phyloP scores from a whole-genome alignment of 2,113 vertebrate species.

The Grus americana region DNA sequence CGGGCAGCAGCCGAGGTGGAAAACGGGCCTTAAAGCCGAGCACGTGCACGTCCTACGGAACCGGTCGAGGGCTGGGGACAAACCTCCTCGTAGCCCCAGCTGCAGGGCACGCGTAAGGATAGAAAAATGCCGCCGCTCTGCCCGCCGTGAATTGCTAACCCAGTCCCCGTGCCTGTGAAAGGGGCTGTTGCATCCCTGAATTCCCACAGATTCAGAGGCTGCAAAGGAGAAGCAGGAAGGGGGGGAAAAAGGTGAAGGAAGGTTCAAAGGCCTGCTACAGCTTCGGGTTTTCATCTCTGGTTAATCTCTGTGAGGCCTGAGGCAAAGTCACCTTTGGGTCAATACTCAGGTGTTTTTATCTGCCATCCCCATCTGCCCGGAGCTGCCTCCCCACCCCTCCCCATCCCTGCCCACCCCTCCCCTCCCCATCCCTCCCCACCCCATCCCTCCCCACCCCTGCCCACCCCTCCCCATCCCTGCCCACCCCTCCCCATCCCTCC shows the following conservation, averaged over 20 bases:
- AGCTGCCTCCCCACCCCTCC: background rate
- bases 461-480: no score
- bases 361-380: constrained; percentile 15
- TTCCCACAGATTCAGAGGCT: background rate
- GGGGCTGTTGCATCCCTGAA: background rate
- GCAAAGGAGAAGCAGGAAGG: background rate
- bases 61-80: background rate
- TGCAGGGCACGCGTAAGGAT: fast-evolving
- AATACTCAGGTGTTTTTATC: constrained; percentile 68
- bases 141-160: background rate
- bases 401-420: background rate
- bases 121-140: background rate
- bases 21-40: background rate
- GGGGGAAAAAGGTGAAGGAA: background rate
- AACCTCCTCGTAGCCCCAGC: fast-evolving
- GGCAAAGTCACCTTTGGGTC: constrained; percentile 68
- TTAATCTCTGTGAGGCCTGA: constrained; percentile 46
- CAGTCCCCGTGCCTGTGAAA: background rate
- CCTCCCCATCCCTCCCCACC: background rate
- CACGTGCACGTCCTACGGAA: background rate
- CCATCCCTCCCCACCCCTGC: no score
- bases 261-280: constrained; percentile 46
- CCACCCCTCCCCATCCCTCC: no score
- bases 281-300: constrained; percentile 32
- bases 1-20: background rate